Percentiles rank a stretch among this genome's conserved stretches.
These are phyloP conservation scores for Chironomus striatipennis DNA, from an alignment of 1,140 invertebrate species.

Conservation along the genomic window DNA sequence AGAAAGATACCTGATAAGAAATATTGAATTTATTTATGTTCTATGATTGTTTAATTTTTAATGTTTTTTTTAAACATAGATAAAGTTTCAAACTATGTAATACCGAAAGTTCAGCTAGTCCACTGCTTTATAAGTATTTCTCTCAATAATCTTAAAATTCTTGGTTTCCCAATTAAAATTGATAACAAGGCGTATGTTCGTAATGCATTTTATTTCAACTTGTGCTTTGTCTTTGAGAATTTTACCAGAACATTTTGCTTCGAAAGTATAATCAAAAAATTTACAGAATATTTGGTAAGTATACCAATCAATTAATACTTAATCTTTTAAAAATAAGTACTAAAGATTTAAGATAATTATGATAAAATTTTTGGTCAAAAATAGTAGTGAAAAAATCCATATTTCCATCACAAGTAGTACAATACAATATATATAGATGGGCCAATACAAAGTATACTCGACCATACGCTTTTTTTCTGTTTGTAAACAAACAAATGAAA, in stretches of 20 bases:
- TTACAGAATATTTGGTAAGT: slow-evolving; percentile 75
- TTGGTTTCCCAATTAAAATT: slow-evolving; percentile 82
- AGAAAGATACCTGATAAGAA: too few relatives aligned
- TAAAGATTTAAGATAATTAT: background rate
- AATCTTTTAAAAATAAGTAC: background rate
- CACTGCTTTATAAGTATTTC: slow-evolving; percentile 72
- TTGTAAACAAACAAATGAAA: too few relatives aligned
- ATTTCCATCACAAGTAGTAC: too few relatives aligned
- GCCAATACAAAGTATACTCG: too few relatives aligned
- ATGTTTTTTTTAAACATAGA: background rate
- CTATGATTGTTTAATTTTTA: too few relatives aligned
- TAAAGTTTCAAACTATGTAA: slow-evolving; percentile 59
- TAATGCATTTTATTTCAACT: slow-evolving; percentile 88
- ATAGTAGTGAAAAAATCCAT: background rate
- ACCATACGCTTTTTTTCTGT: too few relatives aligned
- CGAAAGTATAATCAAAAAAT: slow-evolving; percentile 80
- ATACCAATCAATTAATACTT: slow-evolving; percentile 7
- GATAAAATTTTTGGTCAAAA: background rate
- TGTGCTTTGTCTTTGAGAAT: slow-evolving; percentile 85
- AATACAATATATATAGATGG: too few relatives aligned
- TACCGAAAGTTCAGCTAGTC: slow-evolving; percentile 85
- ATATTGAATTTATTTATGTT: too few relatives aligned
- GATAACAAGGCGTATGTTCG: slow-evolving; percentile 79
- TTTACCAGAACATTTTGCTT: slow-evolving; percentile 77
- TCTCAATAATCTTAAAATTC: slow-evolving; percentile 64